Conservation (phyloP, 1,140 invertebrate genomes). For the Brachionus sp. region DNA sequence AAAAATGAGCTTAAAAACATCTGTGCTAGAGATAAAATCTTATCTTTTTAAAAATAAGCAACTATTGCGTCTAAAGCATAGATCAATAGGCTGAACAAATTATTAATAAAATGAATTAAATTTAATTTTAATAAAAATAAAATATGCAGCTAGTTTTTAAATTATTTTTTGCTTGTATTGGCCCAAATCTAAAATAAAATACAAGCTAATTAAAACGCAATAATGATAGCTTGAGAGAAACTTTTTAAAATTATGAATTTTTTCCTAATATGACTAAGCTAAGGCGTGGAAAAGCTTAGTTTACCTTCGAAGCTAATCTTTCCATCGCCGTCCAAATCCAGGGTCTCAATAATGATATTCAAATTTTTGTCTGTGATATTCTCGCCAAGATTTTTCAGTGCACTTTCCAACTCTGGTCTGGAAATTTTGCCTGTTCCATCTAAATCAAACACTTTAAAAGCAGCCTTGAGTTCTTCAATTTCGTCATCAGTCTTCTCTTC, state of each 20-base stretch:
- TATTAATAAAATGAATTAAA: background rate
- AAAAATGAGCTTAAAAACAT: background rate
- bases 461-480: conserved; percentile 12
- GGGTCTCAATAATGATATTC: background rate
- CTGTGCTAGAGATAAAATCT: background rate
- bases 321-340: conserved; percentile 37
- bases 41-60: background rate
- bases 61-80: background rate
- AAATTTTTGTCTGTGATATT: conserved; percentile 37
- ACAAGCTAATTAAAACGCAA: background rate
- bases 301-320: conserved; percentile 27
- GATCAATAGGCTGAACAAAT: background rate
- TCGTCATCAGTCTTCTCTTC: background rate
- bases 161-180: background rate
- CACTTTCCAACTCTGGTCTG: background rate
- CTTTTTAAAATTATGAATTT: background rate
- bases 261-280: background rate
- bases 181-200: background rate
- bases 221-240: background rate
- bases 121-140: background rate
- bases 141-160: background rate
- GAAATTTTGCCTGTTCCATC: conserved; percentile 10
- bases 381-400: background rate
- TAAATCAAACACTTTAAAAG: conserved; percentile 25
- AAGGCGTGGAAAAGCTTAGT: background rate